Evolutionary conservation across 2,888 invertebrate genomes (phyloP).

Genomic region (Drosophila neoperkinsi): DNA sequence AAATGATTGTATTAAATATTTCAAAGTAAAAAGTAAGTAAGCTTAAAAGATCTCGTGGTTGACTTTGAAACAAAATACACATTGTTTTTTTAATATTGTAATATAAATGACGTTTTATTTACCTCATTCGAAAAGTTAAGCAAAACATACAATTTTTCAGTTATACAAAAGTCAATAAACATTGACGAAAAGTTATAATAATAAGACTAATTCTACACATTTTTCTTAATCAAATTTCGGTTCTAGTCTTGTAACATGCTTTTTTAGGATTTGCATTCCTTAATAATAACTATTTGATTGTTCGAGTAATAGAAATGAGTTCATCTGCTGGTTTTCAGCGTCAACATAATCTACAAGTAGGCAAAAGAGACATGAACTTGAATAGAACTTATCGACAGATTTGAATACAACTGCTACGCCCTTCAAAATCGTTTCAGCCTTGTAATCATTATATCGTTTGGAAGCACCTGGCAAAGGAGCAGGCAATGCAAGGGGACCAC

Average conservation of each 20-base stretch:
- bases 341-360: constrained; percentile 6
- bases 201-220: neutral
- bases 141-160: fast-evolving
- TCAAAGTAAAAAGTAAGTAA: neutral
- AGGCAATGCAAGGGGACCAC: constrained; percentile 42
- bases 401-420: constrained; percentile 6
- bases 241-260: neutral
- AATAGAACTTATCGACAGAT: constrained; percentile 6
- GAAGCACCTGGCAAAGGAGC: constrained; percentile 13
- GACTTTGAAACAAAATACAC: neutral
- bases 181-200: neutral
- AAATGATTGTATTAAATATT: neutral
- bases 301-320: neutral
- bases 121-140: neutral
- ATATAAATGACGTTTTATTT: neutral
- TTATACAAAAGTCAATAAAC: neutral
- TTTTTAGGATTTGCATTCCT: neutral
- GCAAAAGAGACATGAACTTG: neutral
- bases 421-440: constrained; percentile 8
- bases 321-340: neutral
- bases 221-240: neutral
- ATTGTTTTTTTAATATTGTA: neutral
- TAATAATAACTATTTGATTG: neutral
- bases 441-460: constrained; percentile 6
- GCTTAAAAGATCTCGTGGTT: neutral